A percentile compares a stretch with the other conserved stretches of the same genome.
These are phyloP conservation scores for Camponotus pennsylvanicus DNA, from an alignment of 1,140 invertebrate species.

Conservation along the genomic window DNA sequence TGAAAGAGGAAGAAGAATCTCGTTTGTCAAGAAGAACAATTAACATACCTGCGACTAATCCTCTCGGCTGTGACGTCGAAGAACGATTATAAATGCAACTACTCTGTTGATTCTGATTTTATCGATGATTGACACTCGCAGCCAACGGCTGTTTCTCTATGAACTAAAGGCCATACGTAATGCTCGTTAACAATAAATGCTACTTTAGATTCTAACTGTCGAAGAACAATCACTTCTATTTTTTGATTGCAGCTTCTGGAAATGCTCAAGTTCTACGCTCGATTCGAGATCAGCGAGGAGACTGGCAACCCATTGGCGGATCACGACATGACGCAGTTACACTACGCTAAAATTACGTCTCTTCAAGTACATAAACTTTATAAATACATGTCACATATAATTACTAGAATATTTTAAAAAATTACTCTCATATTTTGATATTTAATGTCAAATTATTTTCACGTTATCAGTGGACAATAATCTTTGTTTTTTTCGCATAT, in stretches of 20 bases:
- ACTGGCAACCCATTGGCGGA: constrained; percentile 97
- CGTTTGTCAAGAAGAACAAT: background rate
- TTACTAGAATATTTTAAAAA: background rate
- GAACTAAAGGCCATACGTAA: background rate
- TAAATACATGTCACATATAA: background rate
- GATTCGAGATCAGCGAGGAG: constrained; percentile 99
- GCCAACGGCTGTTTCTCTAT: background rate
- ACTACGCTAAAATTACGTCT: constrained; percentile 96
- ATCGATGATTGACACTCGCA: background rate
- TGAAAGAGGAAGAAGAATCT: background rate
- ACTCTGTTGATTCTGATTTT: constrained; percentile 35
- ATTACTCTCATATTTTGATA: too few relatives aligned
- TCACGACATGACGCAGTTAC: constrained; percentile 96
- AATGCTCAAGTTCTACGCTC: constrained; percentile 98
- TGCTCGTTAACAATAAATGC: background rate
- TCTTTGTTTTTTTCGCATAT: background rate
- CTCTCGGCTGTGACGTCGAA: constrained; percentile 21
- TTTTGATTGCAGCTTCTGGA: constrained; percentile 93
- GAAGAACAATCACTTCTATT: constrained; percentile 23
- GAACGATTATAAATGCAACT: constrained; percentile 38
- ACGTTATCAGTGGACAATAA: too few relatives aligned
- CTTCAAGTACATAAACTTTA: constrained; percentile 89
- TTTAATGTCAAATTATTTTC: too few relatives aligned
- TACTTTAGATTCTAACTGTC: background rate
- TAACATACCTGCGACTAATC: constrained; percentile 8